A percentile compares a stretch with the other conserved stretches of the same genome.
Conservation (phyloP, 1,140 invertebrate genomes). For the Tyrophagus putrescentiae region DNA sequence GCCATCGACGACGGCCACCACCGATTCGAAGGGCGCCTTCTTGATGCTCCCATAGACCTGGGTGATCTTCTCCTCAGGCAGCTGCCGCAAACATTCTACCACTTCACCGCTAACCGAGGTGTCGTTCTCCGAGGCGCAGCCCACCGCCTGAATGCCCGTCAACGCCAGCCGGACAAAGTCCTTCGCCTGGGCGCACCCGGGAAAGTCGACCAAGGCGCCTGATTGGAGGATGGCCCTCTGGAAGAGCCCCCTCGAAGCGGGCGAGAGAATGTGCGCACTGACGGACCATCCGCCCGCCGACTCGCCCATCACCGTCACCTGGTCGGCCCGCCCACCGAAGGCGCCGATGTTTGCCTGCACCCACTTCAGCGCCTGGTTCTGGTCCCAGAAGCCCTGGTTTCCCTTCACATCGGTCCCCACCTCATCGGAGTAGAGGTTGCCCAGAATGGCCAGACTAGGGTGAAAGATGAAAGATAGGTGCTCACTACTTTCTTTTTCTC, state of each 20-base stretch:
- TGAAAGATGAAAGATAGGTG: no score
- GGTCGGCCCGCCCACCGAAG: conserved; percentile 89
- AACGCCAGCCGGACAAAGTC: not conserved
- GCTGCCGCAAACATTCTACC: not conserved
- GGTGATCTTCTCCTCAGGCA: not conserved
- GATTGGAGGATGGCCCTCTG: no score
- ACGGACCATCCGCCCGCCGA: conserved; percentile 88
- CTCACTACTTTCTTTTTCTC: no score
- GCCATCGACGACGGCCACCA: conserved; percentile 82
- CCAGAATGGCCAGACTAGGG: conserved; percentile 75
- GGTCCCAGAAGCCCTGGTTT: conserved; percentile 79
- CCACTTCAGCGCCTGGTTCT: no score
- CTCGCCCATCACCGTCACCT: conserved; percentile 88
- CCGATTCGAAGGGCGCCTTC: no score
- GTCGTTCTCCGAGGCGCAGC: not conserved
- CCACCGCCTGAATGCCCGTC: not conserved
- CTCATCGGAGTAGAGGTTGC: conserved; percentile 72
- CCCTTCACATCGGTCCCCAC: conserved; percentile 68
- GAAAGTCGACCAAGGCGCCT: conserved; percentile 44
- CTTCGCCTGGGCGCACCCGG: not conserved
- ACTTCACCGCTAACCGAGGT: not conserved
- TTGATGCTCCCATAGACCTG: conserved; percentile 51
- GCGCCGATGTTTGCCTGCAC: no score
- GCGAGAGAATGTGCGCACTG: no score
- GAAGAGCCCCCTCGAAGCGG: no score